Evolutionary conservation across 2,888 invertebrate genomes (phyloP).

Genomic region (Rhorus exstirpatorius): DNA sequence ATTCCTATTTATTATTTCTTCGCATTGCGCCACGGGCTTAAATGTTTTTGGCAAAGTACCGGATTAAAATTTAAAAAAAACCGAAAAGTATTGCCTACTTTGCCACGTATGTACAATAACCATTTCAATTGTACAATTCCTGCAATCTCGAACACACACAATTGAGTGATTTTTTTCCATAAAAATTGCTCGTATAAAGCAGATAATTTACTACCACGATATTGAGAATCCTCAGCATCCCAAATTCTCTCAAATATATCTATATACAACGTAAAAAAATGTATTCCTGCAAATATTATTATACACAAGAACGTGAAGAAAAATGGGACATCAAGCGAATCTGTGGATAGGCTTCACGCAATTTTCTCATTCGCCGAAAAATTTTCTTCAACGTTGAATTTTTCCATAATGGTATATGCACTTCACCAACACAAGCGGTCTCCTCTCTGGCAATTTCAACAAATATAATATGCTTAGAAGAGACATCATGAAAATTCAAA

Average conservation of each 20-base stretch:
- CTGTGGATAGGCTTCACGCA: slow-evolving; percentile 7
- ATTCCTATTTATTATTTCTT: too few relatives aligned
- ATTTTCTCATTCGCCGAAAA: slow-evolving; percentile 20
- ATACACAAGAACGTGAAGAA: slow-evolving; percentile 5
- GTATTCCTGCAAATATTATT: slow-evolving; percentile 29
- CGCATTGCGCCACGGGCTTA: too few relatives aligned
- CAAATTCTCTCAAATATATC: background rate
- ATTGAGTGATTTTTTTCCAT: background rate
- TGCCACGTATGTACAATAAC: background rate
- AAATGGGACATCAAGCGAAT: slow-evolving; percentile 23
- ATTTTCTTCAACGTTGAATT: slow-evolving; percentile 12
- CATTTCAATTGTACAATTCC: background rate
- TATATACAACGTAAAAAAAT: background rate
- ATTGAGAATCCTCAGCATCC: background rate
- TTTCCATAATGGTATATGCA: slow-evolving; percentile 13
- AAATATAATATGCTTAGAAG: background rate
- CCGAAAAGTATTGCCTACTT: background rate
- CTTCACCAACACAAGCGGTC: background rate
- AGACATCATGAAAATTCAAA: slow-evolving; percentile 15
- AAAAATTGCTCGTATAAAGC: background rate
- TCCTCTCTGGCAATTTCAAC: slow-evolving; percentile 52
- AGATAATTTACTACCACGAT: background rate
- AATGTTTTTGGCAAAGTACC: background rate
- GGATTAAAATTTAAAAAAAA: background rate
- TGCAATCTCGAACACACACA: background rate